phyloP scores from a whole-genome alignment of 2,888 invertebrate genomes.

The Dione vanillae region DNA sequence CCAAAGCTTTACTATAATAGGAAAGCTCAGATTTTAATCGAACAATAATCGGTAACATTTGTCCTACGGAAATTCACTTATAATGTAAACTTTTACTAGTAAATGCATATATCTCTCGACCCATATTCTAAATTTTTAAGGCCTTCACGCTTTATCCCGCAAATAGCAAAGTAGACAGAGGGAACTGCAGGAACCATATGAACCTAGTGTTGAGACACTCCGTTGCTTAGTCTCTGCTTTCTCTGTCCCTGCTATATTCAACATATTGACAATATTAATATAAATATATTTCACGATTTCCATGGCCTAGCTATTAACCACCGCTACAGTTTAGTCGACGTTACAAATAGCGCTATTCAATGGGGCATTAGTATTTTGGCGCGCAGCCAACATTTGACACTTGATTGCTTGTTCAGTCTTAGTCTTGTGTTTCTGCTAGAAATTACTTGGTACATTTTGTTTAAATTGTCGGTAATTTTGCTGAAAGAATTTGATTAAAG shows the following conservation, averaged over 20 bases:
- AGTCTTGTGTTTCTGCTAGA: constrained; percentile 42
- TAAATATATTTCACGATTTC: neutral
- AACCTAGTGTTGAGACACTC: no score
- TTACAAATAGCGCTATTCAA: constrained; percentile 81
- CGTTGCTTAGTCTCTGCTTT: no score
- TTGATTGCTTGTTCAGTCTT: constrained; percentile 61
- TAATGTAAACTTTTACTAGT: no score
- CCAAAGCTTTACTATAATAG: no score
- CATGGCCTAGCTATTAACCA: constrained; percentile 29
- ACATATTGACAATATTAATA: neutral
- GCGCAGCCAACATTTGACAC: constrained; percentile 67
- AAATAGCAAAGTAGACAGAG: no score
- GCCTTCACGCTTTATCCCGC: no score
- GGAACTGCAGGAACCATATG: no score
- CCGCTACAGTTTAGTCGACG: constrained; percentile 44
- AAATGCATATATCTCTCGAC: no score
- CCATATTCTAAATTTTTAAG: no score
- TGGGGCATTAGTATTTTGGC: constrained; percentile 82
- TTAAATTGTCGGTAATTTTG: neutral
- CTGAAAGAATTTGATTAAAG: no score
- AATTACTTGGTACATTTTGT: constrained; percentile 34
- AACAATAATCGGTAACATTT: neutral
- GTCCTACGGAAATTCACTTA: no score
- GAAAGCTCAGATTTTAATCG: neutral
- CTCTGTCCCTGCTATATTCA: neutral